Percentiles rank a stretch among this genome's conserved stretches.
Evolutionary conservation across 2,113 vertebrate species (phyloP).

Genomic region (Xiphophorus maculatus): DNA sequence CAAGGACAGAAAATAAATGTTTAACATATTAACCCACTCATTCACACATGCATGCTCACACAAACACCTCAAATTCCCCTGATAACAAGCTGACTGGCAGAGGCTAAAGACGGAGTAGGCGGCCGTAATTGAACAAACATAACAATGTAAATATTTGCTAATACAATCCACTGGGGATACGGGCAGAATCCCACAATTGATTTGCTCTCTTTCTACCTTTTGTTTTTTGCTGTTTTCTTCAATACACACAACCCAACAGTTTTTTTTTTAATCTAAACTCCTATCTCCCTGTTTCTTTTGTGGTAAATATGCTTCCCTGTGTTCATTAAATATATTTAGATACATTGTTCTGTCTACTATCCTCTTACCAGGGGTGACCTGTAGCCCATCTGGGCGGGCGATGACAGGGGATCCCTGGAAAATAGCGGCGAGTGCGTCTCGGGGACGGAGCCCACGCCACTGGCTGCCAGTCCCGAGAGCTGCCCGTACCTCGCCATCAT

Average conservation of each 20-base stretch:
- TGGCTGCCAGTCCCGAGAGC: conserved; percentile 96
- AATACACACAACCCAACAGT: conserved; percentile 17
- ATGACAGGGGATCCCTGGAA: conserved; percentile 90
- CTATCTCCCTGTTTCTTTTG: conserved; percentile 37
- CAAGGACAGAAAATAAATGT: conserved; percentile 6
- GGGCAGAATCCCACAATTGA: conserved; percentile 61
- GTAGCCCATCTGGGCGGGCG: conserved; percentile 93
- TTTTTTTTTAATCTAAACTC: conserved; percentile 16
- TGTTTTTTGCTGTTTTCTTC: conserved; percentile 45
- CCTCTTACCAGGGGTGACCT: conserved; percentile 97
- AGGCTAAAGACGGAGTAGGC: conserved; percentile 76
- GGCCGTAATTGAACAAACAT: conserved; percentile 77
- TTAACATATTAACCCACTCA: conserved; percentile 12
- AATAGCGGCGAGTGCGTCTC: conserved; percentile 91
- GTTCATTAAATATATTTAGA: conserved; percentile 59
- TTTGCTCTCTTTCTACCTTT: conserved; percentile 59
- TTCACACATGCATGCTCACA: conserved; percentile 34
- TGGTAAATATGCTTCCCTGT: conserved; percentile 46
- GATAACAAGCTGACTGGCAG: conserved; percentile 73
- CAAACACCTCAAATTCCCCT: conserved; percentile 65
- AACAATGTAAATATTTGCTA: conserved; percentile 79
- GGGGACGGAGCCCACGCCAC: conserved; percentile 92
- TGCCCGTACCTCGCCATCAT: conserved; percentile 96
- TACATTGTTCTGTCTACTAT: conserved; percentile 73
- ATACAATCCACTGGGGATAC: conserved; percentile 70